These are phyloP conservation scores for Bugula neritina DNA, from an alignment of 2,888 invertebrate species.

Conservation along the genomic window DNA sequence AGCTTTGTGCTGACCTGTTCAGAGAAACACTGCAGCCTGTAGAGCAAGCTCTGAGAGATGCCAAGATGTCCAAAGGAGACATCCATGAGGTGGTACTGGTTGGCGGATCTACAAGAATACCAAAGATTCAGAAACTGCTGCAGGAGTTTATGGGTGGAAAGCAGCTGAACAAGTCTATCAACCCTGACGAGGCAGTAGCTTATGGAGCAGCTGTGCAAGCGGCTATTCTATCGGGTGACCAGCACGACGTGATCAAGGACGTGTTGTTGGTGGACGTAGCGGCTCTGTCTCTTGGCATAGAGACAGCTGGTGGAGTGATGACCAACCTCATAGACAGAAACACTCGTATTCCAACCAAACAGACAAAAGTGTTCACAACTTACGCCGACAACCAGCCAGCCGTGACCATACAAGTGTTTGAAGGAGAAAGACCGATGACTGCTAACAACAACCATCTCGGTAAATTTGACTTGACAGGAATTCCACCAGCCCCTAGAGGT, in stretches of 20 bases:
- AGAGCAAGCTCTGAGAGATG: conserved; percentile 70
- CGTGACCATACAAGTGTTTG: conserved; percentile 62
- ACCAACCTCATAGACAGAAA: conserved; percentile 34
- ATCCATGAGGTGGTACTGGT: conserved; percentile 76
- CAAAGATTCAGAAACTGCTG: conserved; percentile 46
- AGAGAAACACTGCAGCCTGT: conserved; percentile 69
- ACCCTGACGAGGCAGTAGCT: conserved; percentile 95
- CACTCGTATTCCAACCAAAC: conserved; percentile 27
- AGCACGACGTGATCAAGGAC: conserved; percentile 61
- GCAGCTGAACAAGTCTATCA: conserved; percentile 90
- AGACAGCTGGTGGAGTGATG: conserved; percentile 38
- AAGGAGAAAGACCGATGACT: conserved; percentile 91
- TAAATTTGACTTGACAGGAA: conserved; percentile 46
- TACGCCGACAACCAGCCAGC: conserved; percentile 27
- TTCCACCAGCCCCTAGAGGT: conserved; percentile 49
- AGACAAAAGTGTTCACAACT: conserved; percentile 20
- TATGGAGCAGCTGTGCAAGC: conserved; percentile 37
- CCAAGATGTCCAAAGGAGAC: conserved; percentile 69
- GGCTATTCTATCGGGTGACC: conserved; percentile 65
- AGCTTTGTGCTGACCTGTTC: conserved; percentile 43
- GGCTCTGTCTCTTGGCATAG: conserved; percentile 36
- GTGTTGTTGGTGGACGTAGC: conserved; percentile 74
- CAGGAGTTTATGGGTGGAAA: conserved; percentile 41
- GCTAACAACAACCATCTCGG: conserved; percentile 72
- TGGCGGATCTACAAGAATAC: conserved; percentile 58